phyloP scores from a whole-genome alignment of 30 jellyfish, hydroid and myxozoan genomes.

The Turritopsis dohrnii region DNA sequence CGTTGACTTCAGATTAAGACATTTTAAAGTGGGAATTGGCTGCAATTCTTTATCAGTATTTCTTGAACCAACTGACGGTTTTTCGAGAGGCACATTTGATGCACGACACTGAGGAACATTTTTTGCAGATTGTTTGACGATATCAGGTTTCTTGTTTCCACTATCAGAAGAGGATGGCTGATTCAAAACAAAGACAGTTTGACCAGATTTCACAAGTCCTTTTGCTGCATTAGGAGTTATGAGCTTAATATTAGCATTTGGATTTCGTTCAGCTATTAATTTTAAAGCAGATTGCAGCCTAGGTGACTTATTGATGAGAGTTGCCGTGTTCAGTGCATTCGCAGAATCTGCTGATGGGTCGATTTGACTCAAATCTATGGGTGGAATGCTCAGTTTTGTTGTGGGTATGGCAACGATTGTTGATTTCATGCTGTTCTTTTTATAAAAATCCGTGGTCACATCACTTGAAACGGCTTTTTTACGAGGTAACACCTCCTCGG shows the following conservation, averaged over 20 bases:
- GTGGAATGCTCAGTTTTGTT: neutral
- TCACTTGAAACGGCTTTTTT: neutral
- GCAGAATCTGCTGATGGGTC: too few species aligned
- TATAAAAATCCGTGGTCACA: neutral
- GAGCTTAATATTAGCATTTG: neutral
- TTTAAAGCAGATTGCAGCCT: neutral
- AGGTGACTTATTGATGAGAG: neutral
- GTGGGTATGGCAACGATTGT: neutral
- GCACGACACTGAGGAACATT: neutral
- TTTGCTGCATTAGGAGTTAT: neutral
- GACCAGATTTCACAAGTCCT: neutral
- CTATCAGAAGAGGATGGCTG: neutral
- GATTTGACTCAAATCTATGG: neutral
- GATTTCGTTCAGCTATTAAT: neutral
- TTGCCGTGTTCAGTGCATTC: neutral
- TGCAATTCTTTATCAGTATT: neutral
- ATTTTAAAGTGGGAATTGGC: neutral
- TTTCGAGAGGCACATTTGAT: neutral
- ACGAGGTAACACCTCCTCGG: neutral
- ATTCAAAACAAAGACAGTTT: neutral
- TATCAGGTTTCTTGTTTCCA: neutral
- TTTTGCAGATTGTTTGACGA: neutral
- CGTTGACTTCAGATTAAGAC: neutral
- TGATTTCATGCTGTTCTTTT: neutral
- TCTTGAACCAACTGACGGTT: neutral